Evolutionary conservation across 2,797 vertebrate genomes (phyloP).

Genomic region (Crenuchus spilurus): DNA sequence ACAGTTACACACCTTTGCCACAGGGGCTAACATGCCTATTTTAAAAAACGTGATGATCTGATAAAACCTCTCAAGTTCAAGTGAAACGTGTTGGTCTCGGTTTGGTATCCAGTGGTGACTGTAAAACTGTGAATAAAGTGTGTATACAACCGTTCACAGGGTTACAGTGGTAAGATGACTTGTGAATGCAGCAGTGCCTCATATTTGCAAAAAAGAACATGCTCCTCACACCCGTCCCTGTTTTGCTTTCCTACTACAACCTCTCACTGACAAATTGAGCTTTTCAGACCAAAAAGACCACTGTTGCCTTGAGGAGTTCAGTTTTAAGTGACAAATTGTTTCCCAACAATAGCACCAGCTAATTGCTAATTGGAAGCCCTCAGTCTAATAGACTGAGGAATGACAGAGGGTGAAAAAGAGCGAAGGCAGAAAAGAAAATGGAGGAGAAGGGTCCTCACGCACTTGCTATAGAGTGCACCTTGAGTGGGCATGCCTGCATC

Average conservation of each 20-base stretch:
- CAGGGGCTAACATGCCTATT: constrained; percentile 71
- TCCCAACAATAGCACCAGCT: constrained; percentile 50
- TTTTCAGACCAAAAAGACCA: constrained; percentile 50
- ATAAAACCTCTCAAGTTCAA: constrained; percentile 63
- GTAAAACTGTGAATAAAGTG: constrained; percentile 24
- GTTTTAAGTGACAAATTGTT: constrained; percentile 60
- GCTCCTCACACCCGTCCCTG: constrained; percentile 35
- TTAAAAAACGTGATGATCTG: constrained; percentile 72
- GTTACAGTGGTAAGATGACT: neutral
- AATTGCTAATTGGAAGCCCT: constrained; percentile 58
- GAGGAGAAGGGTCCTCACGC: constrained; percentile 52
- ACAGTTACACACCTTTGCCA: constrained; percentile 70
- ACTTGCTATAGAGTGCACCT: constrained; percentile 64
- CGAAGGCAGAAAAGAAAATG: constrained; percentile 23
- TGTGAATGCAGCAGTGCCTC: constrained; percentile 26
- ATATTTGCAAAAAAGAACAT: constrained; percentile 41
- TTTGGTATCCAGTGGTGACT: constrained; percentile 1
- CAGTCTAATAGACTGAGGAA: constrained; percentile 57
- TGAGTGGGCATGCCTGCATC: constrained; percentile 55
- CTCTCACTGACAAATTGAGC: constrained; percentile 50
- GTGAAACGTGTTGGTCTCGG: constrained; percentile 45
- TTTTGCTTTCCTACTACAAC: constrained; percentile 51
- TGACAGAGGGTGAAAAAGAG: constrained; percentile 46
- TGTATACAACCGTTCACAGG: too few relatives aligned
- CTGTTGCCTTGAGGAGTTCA: constrained; percentile 47